These are phyloP conservation scores for Allobates femoralis DNA, from an alignment of 2,797 vertebrate genomes.

Conservation along the genomic window DNA sequence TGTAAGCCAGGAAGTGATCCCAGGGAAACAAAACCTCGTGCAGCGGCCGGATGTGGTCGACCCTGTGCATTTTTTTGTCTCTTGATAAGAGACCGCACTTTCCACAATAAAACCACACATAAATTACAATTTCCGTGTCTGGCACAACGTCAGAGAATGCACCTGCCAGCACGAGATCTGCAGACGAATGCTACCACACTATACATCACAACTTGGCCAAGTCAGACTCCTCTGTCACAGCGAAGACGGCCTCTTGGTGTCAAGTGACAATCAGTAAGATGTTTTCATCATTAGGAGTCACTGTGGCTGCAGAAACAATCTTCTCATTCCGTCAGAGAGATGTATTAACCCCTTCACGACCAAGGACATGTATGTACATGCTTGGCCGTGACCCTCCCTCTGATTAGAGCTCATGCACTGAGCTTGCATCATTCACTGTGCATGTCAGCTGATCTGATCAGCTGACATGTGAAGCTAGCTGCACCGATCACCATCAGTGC, in stretches of 20 bases:
- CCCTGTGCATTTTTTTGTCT: background rate
- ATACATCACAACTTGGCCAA: background rate
- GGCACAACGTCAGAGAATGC: background rate
- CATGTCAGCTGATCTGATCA: too few relatives aligned
- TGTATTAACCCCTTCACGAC: too few relatives aligned
- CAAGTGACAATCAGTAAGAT: background rate
- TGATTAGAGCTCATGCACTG: too few relatives aligned
- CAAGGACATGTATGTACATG: too few relatives aligned
- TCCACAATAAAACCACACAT: background rate
- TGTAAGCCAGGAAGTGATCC: slow-evolving; percentile 73
- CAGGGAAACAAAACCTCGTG: background rate
- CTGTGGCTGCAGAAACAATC: background rate
- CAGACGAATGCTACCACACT: background rate
- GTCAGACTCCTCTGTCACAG: background rate
- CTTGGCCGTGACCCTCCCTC: too few relatives aligned
- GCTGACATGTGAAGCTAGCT: too few relatives aligned
- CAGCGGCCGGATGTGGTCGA: background rate
- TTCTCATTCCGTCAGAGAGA: background rate
- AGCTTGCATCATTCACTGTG: too few relatives aligned
- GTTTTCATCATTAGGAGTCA: background rate
- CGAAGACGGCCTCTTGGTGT: background rate
- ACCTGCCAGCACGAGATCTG: background rate
- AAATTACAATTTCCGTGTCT: background rate
- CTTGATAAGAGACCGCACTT: background rate
- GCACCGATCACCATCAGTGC: too few relatives aligned